Evolutionary conservation across 37 sponge, comb jelly and placozoan species (phyloP).

Genomic region (Theonella swinhoei): DNA sequence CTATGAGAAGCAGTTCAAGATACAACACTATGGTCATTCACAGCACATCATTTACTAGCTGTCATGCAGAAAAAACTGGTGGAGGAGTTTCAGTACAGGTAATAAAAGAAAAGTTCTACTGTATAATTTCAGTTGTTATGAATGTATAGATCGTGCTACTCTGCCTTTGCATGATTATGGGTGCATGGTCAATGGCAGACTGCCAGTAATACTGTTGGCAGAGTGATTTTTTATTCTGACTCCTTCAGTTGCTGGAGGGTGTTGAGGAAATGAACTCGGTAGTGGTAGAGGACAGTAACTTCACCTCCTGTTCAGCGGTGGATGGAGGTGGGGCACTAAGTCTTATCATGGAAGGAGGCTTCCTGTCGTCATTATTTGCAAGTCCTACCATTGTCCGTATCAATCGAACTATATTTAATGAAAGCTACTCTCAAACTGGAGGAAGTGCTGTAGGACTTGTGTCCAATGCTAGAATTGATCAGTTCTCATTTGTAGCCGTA

Average conservation of each 20-base stretch:
- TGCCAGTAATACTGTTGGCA: conserved; percentile 21
- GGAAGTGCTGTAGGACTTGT: conserved; percentile 59
- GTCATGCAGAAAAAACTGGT: no score
- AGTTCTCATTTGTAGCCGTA: neutral
- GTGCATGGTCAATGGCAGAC: no score
- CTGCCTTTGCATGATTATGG: no score
- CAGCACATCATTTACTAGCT: conserved; percentile 24
- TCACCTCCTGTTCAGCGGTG: conserved; percentile 26
- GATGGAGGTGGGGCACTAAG: conserved; percentile 48
- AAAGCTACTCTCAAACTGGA: conserved; percentile 41
- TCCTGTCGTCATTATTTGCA: neutral
- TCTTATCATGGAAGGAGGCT: conserved; percentile 1
- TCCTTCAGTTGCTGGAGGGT: no score
- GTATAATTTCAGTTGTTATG: no score
- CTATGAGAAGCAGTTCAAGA: neutral
- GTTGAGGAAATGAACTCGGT: conserved; percentile 15
- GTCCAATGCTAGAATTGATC: conserved; percentile 46
- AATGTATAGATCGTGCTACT: no score
- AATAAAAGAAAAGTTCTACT: no score
- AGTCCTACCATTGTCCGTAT: neutral
- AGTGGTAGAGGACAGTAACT: conserved; percentile 11
- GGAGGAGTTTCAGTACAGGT: no score
- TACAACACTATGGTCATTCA: conserved; percentile 26
- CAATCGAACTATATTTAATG: conserved; percentile 7
- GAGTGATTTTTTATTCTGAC: conserved; percentile 47